phyloP scores from a whole-genome alignment of 1,140 invertebrate species.

The Apis laboriosa region DNA sequence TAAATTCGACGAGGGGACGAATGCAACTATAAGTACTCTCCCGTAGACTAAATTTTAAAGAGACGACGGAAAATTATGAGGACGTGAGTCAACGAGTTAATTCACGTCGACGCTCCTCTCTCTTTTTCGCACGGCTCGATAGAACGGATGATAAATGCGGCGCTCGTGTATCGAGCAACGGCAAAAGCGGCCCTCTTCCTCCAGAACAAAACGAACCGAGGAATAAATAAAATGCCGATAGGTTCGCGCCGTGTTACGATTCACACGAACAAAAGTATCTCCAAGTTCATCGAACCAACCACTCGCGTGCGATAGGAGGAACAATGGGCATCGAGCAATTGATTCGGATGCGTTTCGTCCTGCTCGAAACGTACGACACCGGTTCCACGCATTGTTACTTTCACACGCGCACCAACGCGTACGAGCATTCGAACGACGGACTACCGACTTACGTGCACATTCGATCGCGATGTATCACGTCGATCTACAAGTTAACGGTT shows the following conservation, averaged over 20 bases:
- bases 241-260: conserved; percentile 33
- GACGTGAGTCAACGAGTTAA: conserved; percentile 6
- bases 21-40: too few species aligned
- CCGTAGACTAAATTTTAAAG: too few species aligned
- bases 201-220: conserved; percentile 33
- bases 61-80: background rate
- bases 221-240: conserved; percentile 35
- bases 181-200: conserved; percentile 30
- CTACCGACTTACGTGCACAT: conserved; percentile 1
- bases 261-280: conserved; percentile 55
- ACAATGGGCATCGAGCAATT: conserved; percentile 24
- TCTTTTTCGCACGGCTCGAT: background rate
- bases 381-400: conserved; percentile 7
- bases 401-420: background rate
- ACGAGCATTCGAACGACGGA: background rate
- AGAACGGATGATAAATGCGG: conserved; percentile 38
- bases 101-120: background rate
- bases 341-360: background rate
- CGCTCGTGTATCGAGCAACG: conserved; percentile 27
- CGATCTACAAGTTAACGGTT: background rate
- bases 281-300: conserved; percentile 60
- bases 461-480: background rate
- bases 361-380: conserved; percentile 2
- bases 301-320: conserved; percentile 26
- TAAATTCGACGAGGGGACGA: too few species aligned